These are phyloP conservation scores for Brienomyrus brachyistius DNA, from an alignment of 2,113 vertebrate species.

Conservation along the genomic window DNA sequence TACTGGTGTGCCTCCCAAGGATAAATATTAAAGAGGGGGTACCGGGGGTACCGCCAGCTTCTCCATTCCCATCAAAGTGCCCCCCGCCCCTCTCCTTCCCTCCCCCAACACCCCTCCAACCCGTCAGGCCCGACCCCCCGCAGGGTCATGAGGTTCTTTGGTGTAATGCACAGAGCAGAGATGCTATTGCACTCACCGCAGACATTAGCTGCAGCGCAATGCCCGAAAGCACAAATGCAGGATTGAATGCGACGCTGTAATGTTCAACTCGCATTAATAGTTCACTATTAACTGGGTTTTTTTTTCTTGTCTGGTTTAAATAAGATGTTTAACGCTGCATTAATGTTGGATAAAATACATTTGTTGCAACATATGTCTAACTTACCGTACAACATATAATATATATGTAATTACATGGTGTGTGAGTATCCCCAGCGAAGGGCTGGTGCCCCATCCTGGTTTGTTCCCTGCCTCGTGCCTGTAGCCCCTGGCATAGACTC, in stretches of 20 bases:
- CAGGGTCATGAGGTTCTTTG: not conserved
- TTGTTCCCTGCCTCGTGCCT: too few species aligned
- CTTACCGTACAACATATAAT: not conserved
- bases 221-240: not conserved
- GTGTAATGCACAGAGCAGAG: not conserved
- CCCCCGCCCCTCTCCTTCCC: not conserved
- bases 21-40: conserved; percentile 1
- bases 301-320: not conserved
- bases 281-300: not conserved
- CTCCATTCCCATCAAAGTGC: not conserved
- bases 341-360: not conserved
- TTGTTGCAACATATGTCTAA: not conserved
- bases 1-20: conserved; percentile 56
- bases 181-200: not conserved
- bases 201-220: not conserved
- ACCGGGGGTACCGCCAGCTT: not conserved
- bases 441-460: too few species aligned
- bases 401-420: not conserved
- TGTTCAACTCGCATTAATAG: not conserved
- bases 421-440: too few species aligned
- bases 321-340: not conserved
- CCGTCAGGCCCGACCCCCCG: not conserved
- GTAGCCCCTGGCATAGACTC: too few species aligned
- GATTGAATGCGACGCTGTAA: not conserved
- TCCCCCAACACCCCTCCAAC: not conserved